phyloP scores from a whole-genome alignment of 2,888 invertebrate genomes.

The Palloptera scutellata region DNA sequence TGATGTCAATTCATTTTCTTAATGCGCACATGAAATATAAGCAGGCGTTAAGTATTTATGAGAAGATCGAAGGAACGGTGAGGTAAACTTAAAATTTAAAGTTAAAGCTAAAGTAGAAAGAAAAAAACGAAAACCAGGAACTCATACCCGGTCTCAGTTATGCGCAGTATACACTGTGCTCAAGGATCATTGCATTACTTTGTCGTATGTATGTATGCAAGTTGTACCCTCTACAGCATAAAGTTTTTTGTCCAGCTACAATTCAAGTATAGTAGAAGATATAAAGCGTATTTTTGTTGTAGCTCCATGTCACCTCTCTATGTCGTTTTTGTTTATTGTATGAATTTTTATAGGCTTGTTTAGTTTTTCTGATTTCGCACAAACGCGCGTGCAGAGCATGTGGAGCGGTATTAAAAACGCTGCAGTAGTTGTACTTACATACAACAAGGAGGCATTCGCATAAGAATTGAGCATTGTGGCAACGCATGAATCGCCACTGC shows the following conservation, averaged over 20 bases:
- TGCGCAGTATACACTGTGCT: neutral
- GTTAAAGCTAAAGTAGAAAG: neutral
- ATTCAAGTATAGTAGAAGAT: neutral
- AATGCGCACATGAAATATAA: slow-evolving; percentile 44
- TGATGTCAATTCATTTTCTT: slow-evolving; percentile 44
- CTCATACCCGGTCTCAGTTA: neutral
- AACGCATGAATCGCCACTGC: neutral
- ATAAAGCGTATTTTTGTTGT: neutral
- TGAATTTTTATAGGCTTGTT: neutral
- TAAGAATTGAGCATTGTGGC: neutral
- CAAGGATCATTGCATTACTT: neutral
- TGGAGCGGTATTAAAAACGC: slow-evolving; percentile 3
- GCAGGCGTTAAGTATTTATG: slow-evolving; percentile 55
- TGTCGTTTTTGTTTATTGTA: neutral
- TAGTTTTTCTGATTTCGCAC: neutral
- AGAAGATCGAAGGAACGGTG: slow-evolving; percentile 12
- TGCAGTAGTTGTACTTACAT: neutral
- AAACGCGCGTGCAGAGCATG: neutral
- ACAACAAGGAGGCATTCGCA: neutral
- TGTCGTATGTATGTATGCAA: neutral
- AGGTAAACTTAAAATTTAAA: neutral
- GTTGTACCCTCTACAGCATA: too few species aligned
- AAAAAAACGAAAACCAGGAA: neutral
- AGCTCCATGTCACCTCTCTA: neutral
- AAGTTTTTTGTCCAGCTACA: too few species aligned